Evolutionary conservation across 2,797 vertebrate genomes (phyloP), one percentile per base, ranked within the genome.

Genomic region (Loris lydekkerianus): DNA sequence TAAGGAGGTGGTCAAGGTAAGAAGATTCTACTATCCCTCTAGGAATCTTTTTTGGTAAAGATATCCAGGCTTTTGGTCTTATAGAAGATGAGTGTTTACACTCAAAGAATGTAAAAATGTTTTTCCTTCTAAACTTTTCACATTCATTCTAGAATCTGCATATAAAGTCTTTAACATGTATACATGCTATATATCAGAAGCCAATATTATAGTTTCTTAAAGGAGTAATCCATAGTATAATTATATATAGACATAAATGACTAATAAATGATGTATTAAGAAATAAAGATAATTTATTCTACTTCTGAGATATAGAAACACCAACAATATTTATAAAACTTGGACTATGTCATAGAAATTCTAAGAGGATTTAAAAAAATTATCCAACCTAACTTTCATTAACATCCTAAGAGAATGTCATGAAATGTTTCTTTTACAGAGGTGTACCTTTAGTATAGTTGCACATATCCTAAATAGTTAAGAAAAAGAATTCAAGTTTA

Each of bases 291-390:
- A 89, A 31, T 75, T 82, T 34, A 86, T 46, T 93, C 9, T 34
- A 75, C 21, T 67, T 46, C 15, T 87, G 17, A 85, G 31, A 90
- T 90, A 83, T 84, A 37, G 27, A 87, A 95, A 72, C 3, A 84
- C 10, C 53, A 90, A n/a, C 63, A 86, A 92, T 65, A 49, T 20
- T 96, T 93, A 60, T 58, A 88, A 82, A 92, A 80, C 6, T 91
- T 91, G 21, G 3, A 78, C 4, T 77, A 31, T 20, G 58, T 70
- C 8, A 63, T 89, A 58, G 46, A 8, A 70, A 7, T 13, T 77
- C 0, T 61, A 67, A 78, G 23, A 56, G 21, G 34, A 63, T 20
- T 86, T 65, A 1, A 7, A 63, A 29, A 82, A 31, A 37, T 58
- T 69, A 46, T 46, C 11, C 31, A 63, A 72, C 34, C 3, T 80